Evolutionary conservation across 2,113 vertebrate species (phyloP), one percentile per base, ranked within the genome.

Genomic region (Dasyurus viverrinus): DNA sequence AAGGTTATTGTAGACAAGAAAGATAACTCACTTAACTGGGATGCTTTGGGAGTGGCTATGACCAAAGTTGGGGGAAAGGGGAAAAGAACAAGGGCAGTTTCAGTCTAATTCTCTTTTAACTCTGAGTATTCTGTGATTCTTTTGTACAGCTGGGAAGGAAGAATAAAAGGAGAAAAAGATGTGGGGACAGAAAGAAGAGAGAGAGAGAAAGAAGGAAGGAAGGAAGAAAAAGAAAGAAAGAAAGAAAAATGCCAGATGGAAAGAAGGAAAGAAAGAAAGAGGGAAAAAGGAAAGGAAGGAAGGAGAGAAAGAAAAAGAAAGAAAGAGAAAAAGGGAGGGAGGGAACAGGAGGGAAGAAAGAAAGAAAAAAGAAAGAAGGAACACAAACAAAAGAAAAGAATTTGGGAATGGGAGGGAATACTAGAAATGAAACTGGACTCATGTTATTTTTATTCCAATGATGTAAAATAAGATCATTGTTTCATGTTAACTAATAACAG

Each of bases 381-480:
- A 22, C 2, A 36, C 0, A 22, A 0, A 84, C 4, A 22, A 22
- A 84, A n/a, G 5, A 76, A n/a, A n/a, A 42, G 14, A 84, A 84
- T 84, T 84, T 42, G n/a, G 16, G n/a, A 19, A 16, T 84, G 7
- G 6, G 68, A 68, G 68, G 16, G 16, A 42, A 19, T 42, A 19
- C 36, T 84, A n/a, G 68, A 42, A 42, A 8, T 23, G n/a, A 42
- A 26, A 46, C 23, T 3, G 23, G 94, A 53, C 54, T 92, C 84
- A 0, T 92, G 91, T 90, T 97, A 90, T 96, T 97, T 96, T 53
- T 92, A 90, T 91, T 89, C 93, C n/a, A 90, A 10, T 42, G 76
- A 50, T 89, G n/a, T 96, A 60, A 48, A 95, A 46, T 90, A 95
- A 91, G 92, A 90, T 89, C 90, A 9, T 90, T 91, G 90, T 95